Base-by-base conservation (phyloP, 2,113 vertebrate genomes). In the Elanus axillaris region DNA sequence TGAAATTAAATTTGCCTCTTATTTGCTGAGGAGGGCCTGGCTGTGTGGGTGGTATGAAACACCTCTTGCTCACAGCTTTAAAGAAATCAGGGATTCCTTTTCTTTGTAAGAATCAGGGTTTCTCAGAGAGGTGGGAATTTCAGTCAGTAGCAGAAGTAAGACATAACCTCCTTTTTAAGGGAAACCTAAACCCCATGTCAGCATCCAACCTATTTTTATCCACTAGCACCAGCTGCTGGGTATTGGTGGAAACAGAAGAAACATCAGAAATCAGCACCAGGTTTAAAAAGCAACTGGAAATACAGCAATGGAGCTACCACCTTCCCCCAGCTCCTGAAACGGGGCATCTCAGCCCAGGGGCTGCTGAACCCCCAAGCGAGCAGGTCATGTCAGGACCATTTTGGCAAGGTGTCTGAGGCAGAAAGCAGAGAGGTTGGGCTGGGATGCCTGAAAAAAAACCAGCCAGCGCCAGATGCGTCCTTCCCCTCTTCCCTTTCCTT, bases 311-410 rank as follows among this genome's bases (percentile, higher is more conserved):
- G 50, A 84, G 18, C 17, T 6, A 20, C 20, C 1, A 1, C 5
- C 23, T 66, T 50, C 13, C 36, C 20, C 29, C 26, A 29, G 13
- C 19, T 88, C 40, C n/a, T 6, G 3, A 29, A 73, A 26, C 3
- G 2, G 3, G 18, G 3, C 25, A 32, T 13, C 29, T 77, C 12
- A 15, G 14, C 29, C 27, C 6, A 5, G 1, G 63, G 18, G 10
- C 56, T 45, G 8, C 36, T 79, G 81, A 64, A 16, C 2, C 19
- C 36, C 16, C 14, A 9, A 1, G 26, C 13, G 21, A 40, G n/a
- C 45, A 0, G 3, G 25, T 36, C 0, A 0, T 25, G 47, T 6
- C 7, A 7, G 63, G 12, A 40, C 12, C 1, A 0, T 25, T 73
- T n/a, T 59, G 26, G 8, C 56, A 29, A 60, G 27, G 6, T 16